Base-by-base conservation (phyloP, 2,888 invertebrate genomes). In the Spodoptera littoralis region DNA sequence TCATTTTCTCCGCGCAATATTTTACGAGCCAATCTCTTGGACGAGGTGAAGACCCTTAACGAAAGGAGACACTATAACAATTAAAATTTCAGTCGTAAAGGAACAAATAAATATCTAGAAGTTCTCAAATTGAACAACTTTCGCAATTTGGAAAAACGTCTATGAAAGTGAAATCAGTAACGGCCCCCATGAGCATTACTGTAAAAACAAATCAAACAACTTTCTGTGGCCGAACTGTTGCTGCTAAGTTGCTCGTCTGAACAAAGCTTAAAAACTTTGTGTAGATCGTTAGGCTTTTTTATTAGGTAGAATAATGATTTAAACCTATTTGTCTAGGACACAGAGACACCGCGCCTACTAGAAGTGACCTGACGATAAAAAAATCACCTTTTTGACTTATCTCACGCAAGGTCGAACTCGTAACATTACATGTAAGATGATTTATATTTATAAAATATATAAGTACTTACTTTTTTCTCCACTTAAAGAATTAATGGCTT, bases 321-420 rank as follows among this genome's bases (percentile, higher is more conserved):
- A 70, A 72, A 57, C n/a, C 36, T 60, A 2, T 12, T 46, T 42
- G 42, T 60, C 59, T 47, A 51, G 44, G 11, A 51, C 41, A 45
- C 36, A 22, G 43, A 57, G 54, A 68, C 69, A 55, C 58, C 43
- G 45, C 54, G 59, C 46, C 50, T 41, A 54, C 63, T 61, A 44
- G 9, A 46, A 44, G 24, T 60, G 54, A 60, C 63, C 63, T 61
- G 11, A 50, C 56, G 45, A 46, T 47, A 50, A 53, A 45, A 63
- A 53, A 22, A 42, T 65, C 61, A 75, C 75, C 69, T 67, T 67
- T 73, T 65, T 69, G 65, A 77, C 78, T 49, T 70, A 61, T 62
- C 46, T 49, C 60, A 62, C 56, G 75, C 68, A 46, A 74, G 76
- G 78, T 65, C 62, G 9, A 47, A 54, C 44, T 36, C 45, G 45